A percentile compares a stretch with the other conserved stretches of the same genome.
These are phyloP conservation scores for Notothenia coriiceps DNA, from an alignment of 2,113 vertebrate species.

Conservation along the genomic window DNA sequence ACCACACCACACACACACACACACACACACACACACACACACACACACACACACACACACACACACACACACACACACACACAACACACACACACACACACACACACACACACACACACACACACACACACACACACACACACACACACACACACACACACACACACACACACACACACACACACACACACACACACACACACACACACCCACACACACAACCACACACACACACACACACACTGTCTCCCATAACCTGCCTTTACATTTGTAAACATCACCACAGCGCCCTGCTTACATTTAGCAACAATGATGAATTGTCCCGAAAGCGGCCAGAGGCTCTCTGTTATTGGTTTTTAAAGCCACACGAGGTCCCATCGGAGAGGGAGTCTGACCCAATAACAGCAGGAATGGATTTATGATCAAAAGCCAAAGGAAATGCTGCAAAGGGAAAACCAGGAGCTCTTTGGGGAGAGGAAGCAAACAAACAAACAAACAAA, in stretches of 20 bases:
- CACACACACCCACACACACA: neutral
- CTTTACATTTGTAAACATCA: constrained; percentile 57
- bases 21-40: neutral
- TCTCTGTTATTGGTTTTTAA: constrained; percentile 71
- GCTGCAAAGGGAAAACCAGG: constrained; percentile 34
- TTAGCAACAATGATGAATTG: constrained; percentile 70
- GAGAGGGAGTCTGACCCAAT: constrained; percentile 60
- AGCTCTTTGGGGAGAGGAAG: constrained; percentile 30
- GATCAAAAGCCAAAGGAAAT: constrained; percentile 61
- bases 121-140: too few relatives aligned
- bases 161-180: neutral
- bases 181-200: neutral
- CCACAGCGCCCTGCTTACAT: constrained; percentile 49
- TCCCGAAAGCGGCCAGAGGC: constrained; percentile 67
- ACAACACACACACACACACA: neutral
- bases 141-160: neutral
- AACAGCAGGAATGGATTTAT: constrained; percentile 73
- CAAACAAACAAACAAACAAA: neutral
- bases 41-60: neutral
- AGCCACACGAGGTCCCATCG: constrained; percentile 67
- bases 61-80: neutral
- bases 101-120: neutral
- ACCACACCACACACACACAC: too few relatives aligned
- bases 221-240: neutral
- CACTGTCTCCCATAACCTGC: constrained; percentile 29